Conservation (phyloP, 2,888 invertebrate genomes). For the Oconnorella tubifera region DNA sequence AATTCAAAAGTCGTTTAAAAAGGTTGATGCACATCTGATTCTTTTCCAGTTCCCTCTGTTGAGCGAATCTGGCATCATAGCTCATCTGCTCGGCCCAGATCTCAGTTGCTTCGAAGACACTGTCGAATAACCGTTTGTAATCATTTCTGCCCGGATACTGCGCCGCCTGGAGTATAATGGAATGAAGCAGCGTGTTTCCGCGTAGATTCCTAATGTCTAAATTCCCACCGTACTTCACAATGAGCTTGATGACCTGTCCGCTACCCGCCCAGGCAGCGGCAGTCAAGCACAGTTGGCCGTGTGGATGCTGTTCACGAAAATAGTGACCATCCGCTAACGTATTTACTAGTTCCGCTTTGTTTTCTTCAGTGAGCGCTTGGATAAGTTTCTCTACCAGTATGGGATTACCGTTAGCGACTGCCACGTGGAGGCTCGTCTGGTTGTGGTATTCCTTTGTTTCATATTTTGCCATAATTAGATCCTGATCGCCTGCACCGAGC, state of each 20-base stretch:
- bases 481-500: conserved; percentile 25
- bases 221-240: conserved; percentile 33
- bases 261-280: conserved; percentile 37
- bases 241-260: conserved; percentile 32
- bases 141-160: conserved; percentile 24
- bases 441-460: conserved; percentile 33
- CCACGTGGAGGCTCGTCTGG: conserved; percentile 36
- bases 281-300: conserved; percentile 33
- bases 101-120: conserved; percentile 31
- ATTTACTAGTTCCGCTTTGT: conserved; percentile 28
- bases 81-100: conserved; percentile 29
- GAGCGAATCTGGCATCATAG: conserved; percentile 27
- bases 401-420: conserved; percentile 35
- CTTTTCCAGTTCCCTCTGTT: conserved; percentile 30
- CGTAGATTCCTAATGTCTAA: conserved; percentile 28
- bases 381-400: conserved; percentile 30
- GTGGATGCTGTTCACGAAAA: conserved; percentile 29
- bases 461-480: conserved; percentile 35
- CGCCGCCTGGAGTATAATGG: conserved; percentile 31
- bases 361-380: conserved; percentile 23
- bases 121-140: conserved; percentile 26
- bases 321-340: conserved; percentile 36
- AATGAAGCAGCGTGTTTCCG: conserved; percentile 35
- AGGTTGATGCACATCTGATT: conserved; percentile 27
- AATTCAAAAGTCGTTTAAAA: conserved; percentile 30